Evolutionary conservation across 2,113 vertebrate genomes (phyloP), one percentile per base, ranked within the genome.

Genomic region (Pseudorasbora parva): DNA sequence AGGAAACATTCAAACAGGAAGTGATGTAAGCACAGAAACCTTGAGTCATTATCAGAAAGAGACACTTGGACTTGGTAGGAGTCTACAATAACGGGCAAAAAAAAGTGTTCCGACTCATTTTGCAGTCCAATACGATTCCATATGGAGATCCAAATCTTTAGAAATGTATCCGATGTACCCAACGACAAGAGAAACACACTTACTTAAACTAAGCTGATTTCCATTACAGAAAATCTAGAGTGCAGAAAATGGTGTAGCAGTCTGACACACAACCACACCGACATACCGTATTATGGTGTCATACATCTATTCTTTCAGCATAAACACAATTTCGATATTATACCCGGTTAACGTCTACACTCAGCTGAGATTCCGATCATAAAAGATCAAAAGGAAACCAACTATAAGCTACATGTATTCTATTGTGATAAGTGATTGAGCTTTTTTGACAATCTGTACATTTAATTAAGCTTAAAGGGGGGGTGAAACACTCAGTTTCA

Each of bases 1-100:
- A 96, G 96, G 95, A 98, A 98, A 95, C 91, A 87, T 93, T 92
- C 92, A 91, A 89, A 95, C 94, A 95, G 95, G 93, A 97, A 95
- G 93, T 97, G 95, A 97, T 94, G 91, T 94, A 88, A 89, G 85
- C 49, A 87, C 87, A 96, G 95, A 97, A 97, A 95, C 86, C 88
- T 96, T 97, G 96, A 97, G 95, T 98, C 97, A 97, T 89, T 90
- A 33, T 54, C 87, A 75, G 87, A 86, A 80, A 90, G 90, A 92
- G 91, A 72, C 90, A 96, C 95, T 96, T 95, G 94, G 91, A 86
- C 56, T 27, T 62, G 23, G 47, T 3, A 74, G 72, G 25, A 37
- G 75, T 60, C 75, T 60, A 43, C 11, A 62, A 21, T 23, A 57
- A 30, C 8, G n/a, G n/a, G 11, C 2, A 0, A 43, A 59, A 77